These are phyloP conservation scores for Otolemur crassicaudatus DNA, from an alignment of 2,797 vertebrate genomes.

Conservation along the genomic window DNA sequence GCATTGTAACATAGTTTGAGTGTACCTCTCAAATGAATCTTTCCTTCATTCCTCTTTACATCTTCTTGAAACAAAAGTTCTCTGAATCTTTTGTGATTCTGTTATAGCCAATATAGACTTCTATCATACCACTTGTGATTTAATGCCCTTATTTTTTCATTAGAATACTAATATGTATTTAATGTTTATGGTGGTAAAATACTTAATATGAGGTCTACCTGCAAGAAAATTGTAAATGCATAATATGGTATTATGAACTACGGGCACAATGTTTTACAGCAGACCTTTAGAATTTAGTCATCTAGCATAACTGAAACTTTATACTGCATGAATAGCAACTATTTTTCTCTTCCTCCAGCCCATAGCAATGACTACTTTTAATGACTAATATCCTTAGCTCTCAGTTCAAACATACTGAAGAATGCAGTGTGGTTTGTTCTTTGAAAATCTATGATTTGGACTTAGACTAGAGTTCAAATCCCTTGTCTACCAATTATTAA, in stretches of 20 bases:
- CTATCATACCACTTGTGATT: neutral
- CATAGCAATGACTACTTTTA: neutral
- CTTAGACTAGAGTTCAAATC: neutral
- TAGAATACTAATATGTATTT: neutral
- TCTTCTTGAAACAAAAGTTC: neutral
- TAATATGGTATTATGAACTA: neutral
- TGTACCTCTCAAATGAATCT: neutral
- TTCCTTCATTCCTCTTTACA: neutral
- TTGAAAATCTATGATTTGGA: neutral
- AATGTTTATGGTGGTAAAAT: neutral
- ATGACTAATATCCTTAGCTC: neutral
- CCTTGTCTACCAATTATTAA: neutral
- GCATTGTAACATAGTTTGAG: neutral
- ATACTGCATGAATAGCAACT: neutral
- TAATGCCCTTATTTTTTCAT: neutral
- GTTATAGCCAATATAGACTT: neutral
- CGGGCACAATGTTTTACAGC: neutral
- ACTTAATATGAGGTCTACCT: neutral
- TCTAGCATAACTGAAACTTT: neutral
- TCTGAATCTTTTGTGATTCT: neutral
- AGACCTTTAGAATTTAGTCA: neutral
- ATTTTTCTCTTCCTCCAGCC: neutral
- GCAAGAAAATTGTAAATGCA: neutral
- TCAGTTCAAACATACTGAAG: neutral
- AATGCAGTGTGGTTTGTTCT: neutral